Base-by-base conservation (phyloP, 2,797 vertebrate genomes). In the Clarias fuscus region DNA sequence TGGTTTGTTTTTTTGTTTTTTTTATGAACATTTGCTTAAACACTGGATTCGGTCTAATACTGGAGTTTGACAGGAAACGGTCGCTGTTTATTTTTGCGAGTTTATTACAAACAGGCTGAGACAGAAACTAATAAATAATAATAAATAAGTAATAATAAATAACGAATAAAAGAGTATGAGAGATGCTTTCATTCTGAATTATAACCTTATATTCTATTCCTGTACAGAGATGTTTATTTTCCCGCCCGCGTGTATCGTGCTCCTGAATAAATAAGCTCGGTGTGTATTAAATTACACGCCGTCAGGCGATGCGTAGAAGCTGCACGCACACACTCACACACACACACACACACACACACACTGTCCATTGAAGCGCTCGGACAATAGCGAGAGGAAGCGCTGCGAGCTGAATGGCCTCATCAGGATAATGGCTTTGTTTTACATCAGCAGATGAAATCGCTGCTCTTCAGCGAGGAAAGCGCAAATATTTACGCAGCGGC, bases 401-500 rank as follows among this genome's bases (percentile, higher is more conserved):
- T 78, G 78, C 84, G 87, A 80, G 53, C 75, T 62, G 67, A 37
- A 81, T 30, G 72, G 86, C 84, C 61, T 83, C 59, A 89, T 89
- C 84, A 91, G 91, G 90, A 93, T 94, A 93, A 94, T 93, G 88
- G 92, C 88, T 89, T 90, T 94, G 93, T 94, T 94, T 93, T 92
- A 91, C 90, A 91, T 89, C 89, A 91, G 89, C 90, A 90, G 90
- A 84, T 89, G 92, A 93, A 91, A 75, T 89, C 90, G 88, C 91
- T 80, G 86, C 91, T 93, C 88, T 91, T 91, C 88, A 90, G 85
- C 24, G 77, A 83, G 89, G 88, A 91, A 91, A 92, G 89, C 86
- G 92, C 92, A 94, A 94, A 95, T 93, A 95, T 95, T 94, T 93
- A 93, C 92, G 89, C 92, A 91, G 30, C 0, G 82, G 91, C 85